A percentile compares a stretch with the other conserved stretches of the same genome.
Conservation (phyloP, 2,113 vertebrate species). For the Fregata magnificens region DNA sequence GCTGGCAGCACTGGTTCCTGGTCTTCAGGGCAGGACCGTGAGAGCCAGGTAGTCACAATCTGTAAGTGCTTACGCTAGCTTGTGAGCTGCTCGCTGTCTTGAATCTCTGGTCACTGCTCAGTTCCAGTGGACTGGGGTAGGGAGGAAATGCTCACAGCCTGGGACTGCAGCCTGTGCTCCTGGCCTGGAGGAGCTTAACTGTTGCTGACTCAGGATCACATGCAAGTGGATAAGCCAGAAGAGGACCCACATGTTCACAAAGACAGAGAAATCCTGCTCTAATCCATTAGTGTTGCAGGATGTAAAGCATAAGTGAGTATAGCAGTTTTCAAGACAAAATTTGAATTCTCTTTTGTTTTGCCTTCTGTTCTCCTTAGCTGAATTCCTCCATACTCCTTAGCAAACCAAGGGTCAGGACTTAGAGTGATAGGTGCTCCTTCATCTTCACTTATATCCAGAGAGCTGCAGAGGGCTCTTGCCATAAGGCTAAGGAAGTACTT, state of each 20-base stretch:
- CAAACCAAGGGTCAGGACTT: not conserved
- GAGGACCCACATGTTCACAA: not conserved
- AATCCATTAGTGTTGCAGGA: not conserved
- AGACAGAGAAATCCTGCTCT: not conserved
- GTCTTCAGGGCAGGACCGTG: not conserved
- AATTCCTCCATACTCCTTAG: not conserved
- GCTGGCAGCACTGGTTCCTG: not conserved
- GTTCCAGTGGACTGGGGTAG: fast-evolving
- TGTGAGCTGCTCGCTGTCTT: not conserved
- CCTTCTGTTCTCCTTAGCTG: not conserved
- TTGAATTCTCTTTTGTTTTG: not conserved
- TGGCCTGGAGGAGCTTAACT: not conserved
- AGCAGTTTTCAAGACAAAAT: not conserved
- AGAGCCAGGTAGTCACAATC: not conserved
- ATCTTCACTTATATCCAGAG: not conserved
- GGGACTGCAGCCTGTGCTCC: not conserved
- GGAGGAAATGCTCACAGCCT: not conserved
- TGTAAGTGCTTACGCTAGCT: not conserved
- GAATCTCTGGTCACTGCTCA: not conserved
- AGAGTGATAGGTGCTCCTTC: not conserved
- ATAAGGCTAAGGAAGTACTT: not conserved
- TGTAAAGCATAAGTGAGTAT: not conserved
- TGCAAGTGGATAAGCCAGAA: not conserved
- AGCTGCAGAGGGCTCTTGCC: not conserved
- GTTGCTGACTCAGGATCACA: not conserved